These are phyloP conservation scores for Piscicola geometra DNA, from an alignment of 2,888 invertebrate genomes.

Conservation along the genomic window DNA sequence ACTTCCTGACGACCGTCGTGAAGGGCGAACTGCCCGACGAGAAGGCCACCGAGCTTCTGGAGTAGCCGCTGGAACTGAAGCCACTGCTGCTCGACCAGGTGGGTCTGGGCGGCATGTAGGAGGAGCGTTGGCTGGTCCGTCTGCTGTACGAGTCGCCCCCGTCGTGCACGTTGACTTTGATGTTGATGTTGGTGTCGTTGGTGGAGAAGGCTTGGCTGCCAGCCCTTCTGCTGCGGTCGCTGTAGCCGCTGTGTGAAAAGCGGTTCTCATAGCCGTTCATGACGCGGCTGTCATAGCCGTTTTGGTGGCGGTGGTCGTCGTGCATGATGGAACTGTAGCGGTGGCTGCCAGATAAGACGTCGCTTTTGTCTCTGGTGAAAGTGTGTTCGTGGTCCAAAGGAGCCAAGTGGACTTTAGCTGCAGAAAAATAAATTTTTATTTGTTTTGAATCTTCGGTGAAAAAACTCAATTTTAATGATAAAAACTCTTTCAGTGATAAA, in stretches of 20 bases:
- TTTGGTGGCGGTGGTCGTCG: not conserved
- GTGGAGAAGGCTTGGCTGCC: conserved; percentile 1
- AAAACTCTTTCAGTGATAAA: too few species aligned
- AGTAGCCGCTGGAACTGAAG: not conserved
- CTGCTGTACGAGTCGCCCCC: not conserved
- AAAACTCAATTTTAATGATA: too few species aligned
- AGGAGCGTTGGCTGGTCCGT: not conserved
- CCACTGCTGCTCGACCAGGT: not conserved
- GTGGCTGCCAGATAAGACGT: not conserved
- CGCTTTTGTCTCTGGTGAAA: not conserved
- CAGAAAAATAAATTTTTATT: too few species aligned
- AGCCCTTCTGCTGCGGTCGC: not conserved
- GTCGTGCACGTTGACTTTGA: conserved; percentile 8
- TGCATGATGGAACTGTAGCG: not conserved
- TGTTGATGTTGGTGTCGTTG: conserved; percentile 28
- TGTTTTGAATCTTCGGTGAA: too few species aligned
- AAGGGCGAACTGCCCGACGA: conserved; percentile 23
- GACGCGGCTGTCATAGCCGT: conserved; percentile 13
- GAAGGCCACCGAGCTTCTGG: conserved; percentile 16
- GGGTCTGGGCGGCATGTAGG: not conserved
- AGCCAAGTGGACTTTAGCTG: not conserved
- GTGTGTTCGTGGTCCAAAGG: not conserved
- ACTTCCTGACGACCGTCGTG: conserved; percentile 27
- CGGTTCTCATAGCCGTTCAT: conserved; percentile 12
- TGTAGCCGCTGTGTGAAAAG: not conserved